Evolutionary conservation across 2,113 vertebrate species (phyloP).

Genomic region (Lepisosteus osseus): DNA sequence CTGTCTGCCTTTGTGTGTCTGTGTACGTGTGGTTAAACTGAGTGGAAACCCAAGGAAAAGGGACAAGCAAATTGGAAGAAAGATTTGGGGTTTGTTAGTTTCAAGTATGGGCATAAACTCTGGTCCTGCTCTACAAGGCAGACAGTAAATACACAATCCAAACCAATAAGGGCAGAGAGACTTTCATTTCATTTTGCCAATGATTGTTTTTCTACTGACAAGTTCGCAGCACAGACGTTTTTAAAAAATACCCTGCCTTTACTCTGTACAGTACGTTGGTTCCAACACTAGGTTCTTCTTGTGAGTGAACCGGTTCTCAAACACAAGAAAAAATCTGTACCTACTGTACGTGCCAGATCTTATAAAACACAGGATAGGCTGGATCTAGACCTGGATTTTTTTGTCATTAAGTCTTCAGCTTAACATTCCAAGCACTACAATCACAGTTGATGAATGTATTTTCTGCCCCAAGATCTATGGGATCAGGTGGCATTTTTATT

Average conservation of each 20-base stretch:
- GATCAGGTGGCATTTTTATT: conserved; percentile 40
- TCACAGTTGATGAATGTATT: not conserved
- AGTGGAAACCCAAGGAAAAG: no score
- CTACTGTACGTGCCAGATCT: not conserved
- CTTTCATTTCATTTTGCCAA: no score
- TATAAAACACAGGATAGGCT: conserved; percentile 25
- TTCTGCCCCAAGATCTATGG: not conserved
- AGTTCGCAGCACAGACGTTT: conserved; percentile 6
- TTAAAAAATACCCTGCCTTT: conserved; percentile 19
- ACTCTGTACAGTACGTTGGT: conserved; percentile 20
- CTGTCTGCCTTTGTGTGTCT: no score
- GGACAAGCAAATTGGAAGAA: no score
- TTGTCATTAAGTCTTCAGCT: conserved; percentile 13
- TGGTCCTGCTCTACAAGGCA: no score
- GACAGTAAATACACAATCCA: no score
- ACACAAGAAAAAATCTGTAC: not conserved
- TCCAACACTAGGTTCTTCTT: conserved; percentile 24
- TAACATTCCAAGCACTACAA: not conserved
- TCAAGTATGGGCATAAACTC: no score
- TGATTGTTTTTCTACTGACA: not conserved
- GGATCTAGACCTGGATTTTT: conserved; percentile 8
- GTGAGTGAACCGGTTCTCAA: conserved; percentile 27
- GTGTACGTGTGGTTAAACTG: no score
- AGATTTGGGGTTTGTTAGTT: no score
- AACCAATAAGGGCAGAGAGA: no score